Base-by-base conservation (phyloP, 1,140 invertebrate genomes). In the Charaxes varanes region DNA sequence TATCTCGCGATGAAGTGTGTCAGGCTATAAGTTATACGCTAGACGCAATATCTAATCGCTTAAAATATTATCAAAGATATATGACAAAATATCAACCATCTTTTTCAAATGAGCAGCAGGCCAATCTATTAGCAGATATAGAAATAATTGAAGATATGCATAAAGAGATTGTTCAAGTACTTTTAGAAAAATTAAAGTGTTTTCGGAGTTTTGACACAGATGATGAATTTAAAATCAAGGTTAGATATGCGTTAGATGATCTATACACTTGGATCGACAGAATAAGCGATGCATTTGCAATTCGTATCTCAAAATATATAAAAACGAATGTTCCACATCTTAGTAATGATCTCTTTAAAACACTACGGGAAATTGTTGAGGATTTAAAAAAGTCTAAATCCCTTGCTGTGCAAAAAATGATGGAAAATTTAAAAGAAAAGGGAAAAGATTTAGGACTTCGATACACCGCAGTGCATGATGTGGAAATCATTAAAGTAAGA, bases 71-170 rank as follows among this genome's bases (percentile, higher is more conserved):
- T 36, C 48, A 73, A 53, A 67, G 45, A 34, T 83, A 72, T 41
- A 71, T 80, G 50, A 50, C 63, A 19, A 67, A 63, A 21, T 30
- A 72, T 55, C 45, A 43, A 36, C 8, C 41, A 24, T 14, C 12
- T 10, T 38, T 83, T 35, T 46, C 63, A 10, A 71, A 65, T 53
- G 41, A 42, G 35, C 32, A 62, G 11, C 68, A 73, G 59, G 40
- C 47, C 1, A 53, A 73, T 34, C 28, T 81, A 23, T 8, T 38
- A 8, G 43, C 70, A 6, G 79, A 83, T 28, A 40, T 76, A 6
- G 79, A 83, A 67, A 71, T 83, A 31, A 54, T 80, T 13, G 68
- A 80, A 59, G 76, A 71, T 32, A 83, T 83, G 79, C 67, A 83
- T 30, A 58, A 58, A 47, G 63, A 76, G 18, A 59, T 70, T 24